Percentiles rank a stretch among this genome's conserved stretches.
Evolutionary conservation across 2,797 vertebrate species (phyloP).

Genomic region (Phrynocephalus forsythii): DNA sequence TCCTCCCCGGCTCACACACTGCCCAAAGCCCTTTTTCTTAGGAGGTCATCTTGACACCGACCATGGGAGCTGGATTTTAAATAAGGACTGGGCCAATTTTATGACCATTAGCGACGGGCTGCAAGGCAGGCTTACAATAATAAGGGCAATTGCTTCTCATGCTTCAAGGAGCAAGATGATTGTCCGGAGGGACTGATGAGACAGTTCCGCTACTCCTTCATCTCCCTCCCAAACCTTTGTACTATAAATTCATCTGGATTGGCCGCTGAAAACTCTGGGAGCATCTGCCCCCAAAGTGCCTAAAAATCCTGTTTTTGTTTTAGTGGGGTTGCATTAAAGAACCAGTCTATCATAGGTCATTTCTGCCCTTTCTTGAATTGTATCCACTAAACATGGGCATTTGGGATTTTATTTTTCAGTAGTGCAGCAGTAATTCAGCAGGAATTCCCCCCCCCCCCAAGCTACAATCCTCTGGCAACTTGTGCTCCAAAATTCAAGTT

Average conservation of each 20-base stretch:
- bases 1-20: constrained; percentile 55
- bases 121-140: constrained; percentile 67
- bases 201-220: constrained; percentile 43
- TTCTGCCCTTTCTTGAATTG: neutral
- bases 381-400: too few relatives aligned
- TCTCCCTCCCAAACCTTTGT: constrained; percentile 18
- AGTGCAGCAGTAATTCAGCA: too few relatives aligned
- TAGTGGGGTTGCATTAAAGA: too few relatives aligned
- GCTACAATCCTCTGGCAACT: too few relatives aligned
- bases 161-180: constrained; percentile 67
- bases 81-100: constrained; percentile 71
- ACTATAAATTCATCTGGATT: neutral
- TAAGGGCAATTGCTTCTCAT: constrained; percentile 68
- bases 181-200: constrained; percentile 55
- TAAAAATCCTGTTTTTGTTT: too few relatives aligned
- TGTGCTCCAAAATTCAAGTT: too few relatives aligned
- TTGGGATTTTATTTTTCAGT: neutral
- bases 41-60: constrained; percentile 69
- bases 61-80: constrained; percentile 66
- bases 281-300: too few relatives aligned
- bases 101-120: constrained; percentile 67
- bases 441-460: too few relatives aligned
- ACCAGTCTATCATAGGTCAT: too few relatives aligned
- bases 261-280: constrained; percentile 1
- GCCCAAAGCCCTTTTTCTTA: constrained; percentile 53